Evolutionary conservation across 1,140 invertebrate species (phyloP).

Genomic region (Palaemon carinicauda): DNA sequence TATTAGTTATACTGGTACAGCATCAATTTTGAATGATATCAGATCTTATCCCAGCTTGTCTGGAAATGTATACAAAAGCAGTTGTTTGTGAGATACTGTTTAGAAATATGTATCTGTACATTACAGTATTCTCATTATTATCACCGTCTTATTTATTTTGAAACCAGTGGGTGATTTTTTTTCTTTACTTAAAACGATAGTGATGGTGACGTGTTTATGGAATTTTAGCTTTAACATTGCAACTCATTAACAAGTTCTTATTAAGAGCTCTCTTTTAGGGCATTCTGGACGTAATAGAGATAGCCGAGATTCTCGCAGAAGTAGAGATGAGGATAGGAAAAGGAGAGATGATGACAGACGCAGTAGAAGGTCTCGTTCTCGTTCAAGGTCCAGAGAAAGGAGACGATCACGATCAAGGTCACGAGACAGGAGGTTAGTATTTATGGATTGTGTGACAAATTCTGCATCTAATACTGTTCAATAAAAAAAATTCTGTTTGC

Average conservation of each 20-base stretch:
- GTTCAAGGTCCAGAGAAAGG: slow-evolving; percentile 51
- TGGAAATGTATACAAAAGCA: too few relatives aligned
- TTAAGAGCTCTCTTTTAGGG: not conserved
- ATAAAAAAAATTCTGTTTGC: too few relatives aligned
- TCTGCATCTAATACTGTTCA: not conserved
- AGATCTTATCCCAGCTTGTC: too few relatives aligned
- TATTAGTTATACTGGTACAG: too few relatives aligned
- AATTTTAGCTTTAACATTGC: not conserved
- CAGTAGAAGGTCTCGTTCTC: slow-evolving; percentile 31
- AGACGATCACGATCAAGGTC: slow-evolving; percentile 51
- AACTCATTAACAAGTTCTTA: not conserved
- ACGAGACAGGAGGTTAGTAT: slow-evolving; percentile 30
- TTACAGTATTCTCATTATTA: too few relatives aligned
- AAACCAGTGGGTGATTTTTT: too few relatives aligned
- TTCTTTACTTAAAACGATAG: too few relatives aligned
- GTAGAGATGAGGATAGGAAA: slow-evolving; percentile 32
- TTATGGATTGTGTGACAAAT: not conserved
- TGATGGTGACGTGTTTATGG: too few relatives aligned
- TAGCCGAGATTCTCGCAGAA: slow-evolving; percentile 13
- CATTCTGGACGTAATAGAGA: slow-evolving; percentile 20
- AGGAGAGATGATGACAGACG: slow-evolving; percentile 38
- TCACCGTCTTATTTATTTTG: too few relatives aligned
- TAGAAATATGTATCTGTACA: too few relatives aligned
- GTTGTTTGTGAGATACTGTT: too few relatives aligned
- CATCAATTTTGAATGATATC: too few relatives aligned